These are phyloP conservation scores for Columba livia DNA, from an alignment of 2,113 vertebrate species.

Conservation along the genomic window DNA sequence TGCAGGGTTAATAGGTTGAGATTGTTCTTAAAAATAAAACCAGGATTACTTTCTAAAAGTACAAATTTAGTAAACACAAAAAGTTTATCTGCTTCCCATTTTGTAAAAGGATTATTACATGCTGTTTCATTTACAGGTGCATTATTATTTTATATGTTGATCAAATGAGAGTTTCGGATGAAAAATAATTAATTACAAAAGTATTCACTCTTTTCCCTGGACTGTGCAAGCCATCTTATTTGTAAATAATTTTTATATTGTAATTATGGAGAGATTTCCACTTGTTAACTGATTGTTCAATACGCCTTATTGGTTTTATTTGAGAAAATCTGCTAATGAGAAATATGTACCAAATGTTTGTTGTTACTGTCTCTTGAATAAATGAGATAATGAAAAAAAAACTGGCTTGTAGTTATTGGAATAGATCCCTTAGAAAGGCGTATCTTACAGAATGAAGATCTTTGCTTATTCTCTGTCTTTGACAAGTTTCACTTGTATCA, in stretches of 20 bases:
- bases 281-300: conserved; percentile 40
- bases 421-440: not conserved
- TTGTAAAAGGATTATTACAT: not conserved
- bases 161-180: not conserved
- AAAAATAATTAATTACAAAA: not conserved
- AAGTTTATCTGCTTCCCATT: not conserved
- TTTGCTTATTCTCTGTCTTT: not conserved
- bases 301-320: conserved; percentile 45
- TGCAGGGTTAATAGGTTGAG: not conserved
- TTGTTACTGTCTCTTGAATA: not conserved
- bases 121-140: not conserved
- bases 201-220: not conserved
- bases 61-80: not conserved
- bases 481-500: not conserved
- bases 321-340: conserved; percentile 47
- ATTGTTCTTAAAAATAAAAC: not conserved
- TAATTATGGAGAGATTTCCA: not conserved
- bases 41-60: not conserved
- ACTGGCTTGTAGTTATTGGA: conserved; percentile 1
- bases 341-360: conserved; percentile 56
- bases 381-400: not conserved
- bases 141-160: not conserved
- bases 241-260: conserved; percentile 1
- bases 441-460: not conserved
- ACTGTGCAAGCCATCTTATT: not conserved